Base-by-base conservation (phyloP, 1,140 invertebrate species). In the Delia radicum region DNA sequence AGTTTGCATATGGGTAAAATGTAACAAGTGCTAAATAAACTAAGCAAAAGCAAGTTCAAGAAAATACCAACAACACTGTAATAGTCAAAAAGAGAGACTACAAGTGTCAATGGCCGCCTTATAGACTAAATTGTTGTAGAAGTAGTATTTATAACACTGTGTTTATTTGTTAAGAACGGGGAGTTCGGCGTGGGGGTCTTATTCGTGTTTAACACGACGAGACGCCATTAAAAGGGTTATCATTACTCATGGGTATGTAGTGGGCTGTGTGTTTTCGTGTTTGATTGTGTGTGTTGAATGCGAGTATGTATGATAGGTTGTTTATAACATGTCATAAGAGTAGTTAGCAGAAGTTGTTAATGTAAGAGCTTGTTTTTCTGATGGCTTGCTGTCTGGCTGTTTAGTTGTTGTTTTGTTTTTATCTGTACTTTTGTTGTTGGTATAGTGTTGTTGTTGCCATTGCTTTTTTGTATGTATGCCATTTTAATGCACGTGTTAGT, bases 261-360 rank as follows among this genome's bases (percentile, higher is more conserved):
- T n/a, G n/a, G n/a, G 4, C 21, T 62, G 28, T 18, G 6, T 67
- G 28, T n/a, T 15, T 67, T 10, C 27, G 4, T 80, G 81, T 80
- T 31, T 5, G 18, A 3, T 1, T 62, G 26, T 15, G 3, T 65
- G 24, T 65, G 12, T 65, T 21, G n/a, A n/a, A n/a, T n/a, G n/a
- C n/a, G n/a, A n/a, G n/a, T n/a, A n/a, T n/a, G n/a, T n/a, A n/a
- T n/a, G n/a, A n/a, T n/a, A n/a, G n/a, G n/a, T n/a, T n/a, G n/a
- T n/a, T n/a, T n/a, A n/a, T n/a, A n/a, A n/a, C n/a, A n/a, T 21
- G 21, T 55, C 24, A 18, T 55, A 24, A 55, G 8, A 21, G 48
- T 21, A 21, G 13, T 7, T 13, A 37, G 24, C 18, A 55, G n/a
- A 55, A 55, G 48, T 55, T 55, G 48, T 55, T 18, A 55, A 55